Evolutionary conservation across 2,797 vertebrate species (phyloP).

Genomic region (Lemur catta): DNA sequence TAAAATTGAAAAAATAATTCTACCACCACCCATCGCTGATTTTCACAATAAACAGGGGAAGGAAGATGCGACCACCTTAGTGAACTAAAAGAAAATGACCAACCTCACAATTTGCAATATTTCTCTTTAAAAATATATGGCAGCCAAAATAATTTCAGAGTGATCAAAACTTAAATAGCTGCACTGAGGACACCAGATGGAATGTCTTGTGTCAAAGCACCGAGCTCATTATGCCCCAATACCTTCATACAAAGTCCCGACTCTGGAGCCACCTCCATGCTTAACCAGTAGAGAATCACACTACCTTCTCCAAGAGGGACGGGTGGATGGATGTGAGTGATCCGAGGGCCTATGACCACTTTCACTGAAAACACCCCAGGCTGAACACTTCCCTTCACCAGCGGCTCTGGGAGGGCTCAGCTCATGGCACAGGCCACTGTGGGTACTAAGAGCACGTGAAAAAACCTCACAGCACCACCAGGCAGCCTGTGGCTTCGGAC

Average conservation of each 20-base stretch:
- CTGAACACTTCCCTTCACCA: background rate
- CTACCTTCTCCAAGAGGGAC: background rate
- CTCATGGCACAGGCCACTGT: background rate
- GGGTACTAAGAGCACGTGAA: background rate
- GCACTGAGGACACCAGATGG: background rate
- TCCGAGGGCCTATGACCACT: background rate
- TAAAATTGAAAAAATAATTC: background rate
- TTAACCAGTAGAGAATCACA: background rate
- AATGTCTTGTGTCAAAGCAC: background rate
- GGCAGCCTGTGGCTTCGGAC: background rate
- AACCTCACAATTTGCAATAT: background rate
- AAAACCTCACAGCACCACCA: background rate
- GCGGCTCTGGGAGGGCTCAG: background rate
- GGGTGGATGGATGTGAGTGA: rapidly evolving
- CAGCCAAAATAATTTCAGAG: background rate
- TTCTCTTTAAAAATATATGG: background rate
- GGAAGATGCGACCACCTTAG: background rate
- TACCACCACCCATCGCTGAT: background rate
- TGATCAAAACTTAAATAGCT: background rate
- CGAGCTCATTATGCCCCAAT: background rate
- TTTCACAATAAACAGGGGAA: background rate
- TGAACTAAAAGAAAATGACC: background rate
- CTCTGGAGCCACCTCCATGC: background rate
- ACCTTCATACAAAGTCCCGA: background rate
- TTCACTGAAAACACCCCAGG: background rate